Base-by-base conservation (phyloP, 2,888 invertebrate species). In the Metopia argyrocephala region DNA sequence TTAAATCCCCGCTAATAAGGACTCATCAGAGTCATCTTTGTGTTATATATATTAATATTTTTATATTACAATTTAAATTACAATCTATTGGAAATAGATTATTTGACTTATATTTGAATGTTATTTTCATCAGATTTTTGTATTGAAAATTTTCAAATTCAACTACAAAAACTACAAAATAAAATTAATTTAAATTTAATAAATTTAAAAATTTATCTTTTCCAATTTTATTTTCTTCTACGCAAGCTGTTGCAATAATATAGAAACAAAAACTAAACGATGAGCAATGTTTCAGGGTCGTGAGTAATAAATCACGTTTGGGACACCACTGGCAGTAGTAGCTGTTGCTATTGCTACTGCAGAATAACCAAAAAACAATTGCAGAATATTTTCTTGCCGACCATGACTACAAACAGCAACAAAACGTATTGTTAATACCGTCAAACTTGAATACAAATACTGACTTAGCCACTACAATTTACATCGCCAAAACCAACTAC, bases 231-330 rank as follows among this genome's bases (percentile, higher is more conserved):
- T 15, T 48, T 52, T 74, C 45, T 74, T 65, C 61, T 70, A 83
- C 46, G 56, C 75, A 75, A 81, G 83, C 79, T 81, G 70, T 76
- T 78, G 69, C 76, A 62, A 54, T 45, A 64, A 48, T 38, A 61
- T 45, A 31, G 25, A 48, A 57, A 52, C 71, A 21, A 52, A 66
- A 74, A 46, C 50, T 61, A 73, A 74, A 69, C 76, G 74, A 66
- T 81, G 74, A 76, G 61, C 76, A 70, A 71, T 62, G 71, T 69
- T 65, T 83, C 80, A 82, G 84, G 82, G 82, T 83, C 83, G 82
- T 80, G 64, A 59, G 75, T 66, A 83, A 84, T 83, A 84, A 84
- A 84, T 84, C 83, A 84, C 78, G 78, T 80, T 78, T 76, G 78
- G 80, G 78, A 82, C 78, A 79, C 84, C 81, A 80, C 82, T 79